These are phyloP conservation scores for Apostichopus leukothele DNA, from an alignment of 53 echinoderm and acorn worm species.

Conservation along the genomic window DNA sequence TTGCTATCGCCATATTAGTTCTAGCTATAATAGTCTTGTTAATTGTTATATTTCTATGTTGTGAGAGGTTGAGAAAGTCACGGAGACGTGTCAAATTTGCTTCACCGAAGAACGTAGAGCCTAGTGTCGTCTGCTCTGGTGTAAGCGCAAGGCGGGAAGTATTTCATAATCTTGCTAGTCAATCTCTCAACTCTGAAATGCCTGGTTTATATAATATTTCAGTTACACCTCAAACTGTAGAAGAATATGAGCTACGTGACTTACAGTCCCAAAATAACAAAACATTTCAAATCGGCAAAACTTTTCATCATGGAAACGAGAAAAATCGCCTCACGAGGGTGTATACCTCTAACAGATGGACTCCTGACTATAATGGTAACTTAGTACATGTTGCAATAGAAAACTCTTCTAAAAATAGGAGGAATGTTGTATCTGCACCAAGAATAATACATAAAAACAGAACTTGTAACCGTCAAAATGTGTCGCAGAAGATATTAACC, in stretches of 20 bases:
- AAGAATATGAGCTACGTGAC: conserved; percentile 1
- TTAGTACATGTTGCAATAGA: conserved; percentile 14
- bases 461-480: neutral
- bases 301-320: neutral
- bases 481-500: neutral
- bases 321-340: neutral
- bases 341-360: conserved; percentile 5
- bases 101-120: neutral
- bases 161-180: conserved; percentile 26
- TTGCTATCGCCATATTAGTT: conserved; percentile 34
- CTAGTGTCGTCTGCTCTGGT: conserved; percentile 11
- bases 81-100: conserved; percentile 36
- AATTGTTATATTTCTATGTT: conserved; percentile 46
- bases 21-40: conserved; percentile 29
- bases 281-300: neutral
- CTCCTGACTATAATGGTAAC: conserved; percentile 28
- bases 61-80: conserved; percentile 35
- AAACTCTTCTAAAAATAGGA: neutral
- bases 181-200: neutral
- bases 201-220: neutral
- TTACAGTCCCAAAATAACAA: neutral
- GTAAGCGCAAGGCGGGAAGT: conserved; percentile 24
- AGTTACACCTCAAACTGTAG: conserved; percentile 13
- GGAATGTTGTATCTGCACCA: neutral
- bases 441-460: neutral